phyloP scores from a whole-genome alignment of 1,140 invertebrate genomes.

The Coptotermes formosanus region DNA sequence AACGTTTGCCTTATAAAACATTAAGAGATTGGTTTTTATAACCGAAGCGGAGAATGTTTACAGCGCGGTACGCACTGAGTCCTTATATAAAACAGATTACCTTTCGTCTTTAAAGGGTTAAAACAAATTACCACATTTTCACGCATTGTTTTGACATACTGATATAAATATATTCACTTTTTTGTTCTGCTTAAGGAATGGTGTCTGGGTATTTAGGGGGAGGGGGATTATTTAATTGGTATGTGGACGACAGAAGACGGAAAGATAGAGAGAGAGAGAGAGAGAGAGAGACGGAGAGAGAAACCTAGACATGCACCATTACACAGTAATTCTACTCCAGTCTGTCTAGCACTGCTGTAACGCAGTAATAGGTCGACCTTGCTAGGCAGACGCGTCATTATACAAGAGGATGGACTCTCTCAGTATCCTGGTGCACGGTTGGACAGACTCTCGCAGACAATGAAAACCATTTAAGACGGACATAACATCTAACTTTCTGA shows the following conservation, averaged over 20 bases:
- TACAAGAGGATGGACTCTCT: neutral
- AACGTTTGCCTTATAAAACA: too few relatives aligned
- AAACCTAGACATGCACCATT: constrained; percentile 18
- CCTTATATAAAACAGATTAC: too few relatives aligned
- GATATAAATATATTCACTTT: too few relatives aligned
- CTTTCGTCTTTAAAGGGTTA: too few relatives aligned
- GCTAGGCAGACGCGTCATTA: neutral
- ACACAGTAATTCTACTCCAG: neutral
- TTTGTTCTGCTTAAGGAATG: neutral
- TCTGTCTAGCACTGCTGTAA: constrained; percentile 2
- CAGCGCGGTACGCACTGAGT: too few relatives aligned
- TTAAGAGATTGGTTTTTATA: too few relatives aligned
- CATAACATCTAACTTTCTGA: neutral
- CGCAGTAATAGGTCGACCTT: neutral
- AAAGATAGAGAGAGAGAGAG: neutral
- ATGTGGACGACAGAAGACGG: neutral
- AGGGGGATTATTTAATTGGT: neutral
- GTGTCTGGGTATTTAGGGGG: neutral
- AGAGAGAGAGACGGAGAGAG: neutral
- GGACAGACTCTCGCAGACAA: neutral
- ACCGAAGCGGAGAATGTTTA: too few relatives aligned
- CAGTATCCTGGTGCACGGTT: neutral
- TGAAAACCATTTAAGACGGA: neutral
- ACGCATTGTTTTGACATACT: too few relatives aligned
- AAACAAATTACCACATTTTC: too few relatives aligned